These are phyloP conservation scores for Odontophorus gujanensis DNA, from an alignment of 2,113 vertebrate species.

Conservation along the genomic window DNA sequence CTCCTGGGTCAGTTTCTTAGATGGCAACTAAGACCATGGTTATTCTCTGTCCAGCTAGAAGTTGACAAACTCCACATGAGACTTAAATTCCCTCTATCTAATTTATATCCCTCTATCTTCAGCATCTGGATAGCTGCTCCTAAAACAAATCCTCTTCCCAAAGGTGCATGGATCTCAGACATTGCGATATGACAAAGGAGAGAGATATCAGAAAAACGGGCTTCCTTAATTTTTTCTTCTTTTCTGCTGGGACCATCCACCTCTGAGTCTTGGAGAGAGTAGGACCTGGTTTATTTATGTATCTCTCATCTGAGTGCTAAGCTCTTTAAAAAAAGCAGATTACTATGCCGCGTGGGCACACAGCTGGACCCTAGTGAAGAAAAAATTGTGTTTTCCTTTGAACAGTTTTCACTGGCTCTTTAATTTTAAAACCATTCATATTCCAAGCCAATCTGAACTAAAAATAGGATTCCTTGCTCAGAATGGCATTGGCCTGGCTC, in stretches of 20 bases:
- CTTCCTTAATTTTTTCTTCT: not conserved
- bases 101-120: not conserved
- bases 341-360: not conserved
- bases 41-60: not conserved
- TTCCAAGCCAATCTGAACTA: not conserved
- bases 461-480: slow-evolving; percentile 67
- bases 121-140: not conserved
- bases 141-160: not conserved
- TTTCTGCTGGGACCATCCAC: not conserved
- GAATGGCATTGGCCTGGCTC: slow-evolving; percentile 58
- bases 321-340: not conserved
- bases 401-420: not conserved
- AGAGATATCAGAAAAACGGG: not conserved
- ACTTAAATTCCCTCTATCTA: not conserved
- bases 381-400: not conserved
- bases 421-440: slow-evolving; percentile 22
- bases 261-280: not conserved
- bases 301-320: not conserved
- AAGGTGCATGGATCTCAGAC: not conserved
- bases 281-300: not conserved
- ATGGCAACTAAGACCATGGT: not conserved
- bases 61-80: not conserved
- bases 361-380: not conserved
- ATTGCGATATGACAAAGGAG: not conserved
- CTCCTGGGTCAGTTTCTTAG: not conserved